Conservation (phyloP, 1,140 invertebrate species). For the Cotesia vestalis region DNA sequence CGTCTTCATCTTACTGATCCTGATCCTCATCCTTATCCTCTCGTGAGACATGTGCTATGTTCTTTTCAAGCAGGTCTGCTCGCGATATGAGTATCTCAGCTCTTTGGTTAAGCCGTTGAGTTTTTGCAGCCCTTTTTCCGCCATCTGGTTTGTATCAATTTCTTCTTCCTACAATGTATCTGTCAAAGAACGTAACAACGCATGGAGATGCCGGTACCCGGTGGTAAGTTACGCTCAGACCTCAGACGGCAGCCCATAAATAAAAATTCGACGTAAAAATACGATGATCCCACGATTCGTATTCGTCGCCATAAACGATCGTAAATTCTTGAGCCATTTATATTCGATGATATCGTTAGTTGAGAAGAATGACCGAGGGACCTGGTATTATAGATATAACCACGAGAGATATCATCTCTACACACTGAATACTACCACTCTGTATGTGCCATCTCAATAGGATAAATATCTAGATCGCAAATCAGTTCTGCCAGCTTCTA, state of each 20-base stretch:
- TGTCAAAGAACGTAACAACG: background rate
- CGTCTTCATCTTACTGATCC: background rate
- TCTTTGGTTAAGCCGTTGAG: background rate
- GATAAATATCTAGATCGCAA: constrained; percentile 44
- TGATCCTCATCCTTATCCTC: too few species aligned
- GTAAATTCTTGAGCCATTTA: constrained; percentile 34
- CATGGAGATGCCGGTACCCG: background rate
- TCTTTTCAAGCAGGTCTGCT: background rate
- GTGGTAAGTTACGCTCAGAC: too few species aligned
- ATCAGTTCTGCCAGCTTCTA: background rate
- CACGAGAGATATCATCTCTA: constrained; percentile 17
- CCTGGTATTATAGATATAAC: constrained; percentile 13
- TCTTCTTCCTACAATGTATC: background rate
- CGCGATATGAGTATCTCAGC: too few species aligned
- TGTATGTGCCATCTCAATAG: constrained; percentile 4
- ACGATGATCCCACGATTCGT: constrained; percentile 21
- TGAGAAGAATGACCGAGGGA: constrained; percentile 15
- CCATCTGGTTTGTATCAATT: constrained; percentile 10
- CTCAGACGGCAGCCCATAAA: constrained; percentile 7
- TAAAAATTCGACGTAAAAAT: constrained; percentile 30
- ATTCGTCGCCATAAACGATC: constrained; percentile 29
- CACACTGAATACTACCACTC: background rate
- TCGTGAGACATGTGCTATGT: background rate
- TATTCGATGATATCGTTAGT: constrained; percentile 36
- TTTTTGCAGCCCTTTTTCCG: background rate